Evolutionary conservation across 1,140 invertebrate genomes (phyloP).

Genomic region (Polypedilum vanderplanki): DNA sequence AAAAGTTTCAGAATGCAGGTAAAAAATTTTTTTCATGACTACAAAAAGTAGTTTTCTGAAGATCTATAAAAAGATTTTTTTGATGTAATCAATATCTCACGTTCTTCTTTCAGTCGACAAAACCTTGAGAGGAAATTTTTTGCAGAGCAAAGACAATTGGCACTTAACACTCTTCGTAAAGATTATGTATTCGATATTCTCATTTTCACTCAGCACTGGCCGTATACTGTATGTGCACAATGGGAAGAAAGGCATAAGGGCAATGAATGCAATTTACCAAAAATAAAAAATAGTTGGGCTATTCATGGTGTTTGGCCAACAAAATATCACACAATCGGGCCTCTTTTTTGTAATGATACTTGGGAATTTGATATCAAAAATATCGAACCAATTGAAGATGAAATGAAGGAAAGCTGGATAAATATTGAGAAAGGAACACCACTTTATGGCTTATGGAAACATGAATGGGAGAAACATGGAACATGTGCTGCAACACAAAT

Average conservation of each 20-base stretch:
- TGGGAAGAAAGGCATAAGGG: constrained; percentile 53
- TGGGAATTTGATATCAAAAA: constrained; percentile 55
- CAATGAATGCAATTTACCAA: constrained; percentile 56
- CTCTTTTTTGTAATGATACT: constrained; percentile 59
- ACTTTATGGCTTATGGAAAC: constrained; percentile 62
- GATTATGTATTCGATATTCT: constrained; percentile 59
- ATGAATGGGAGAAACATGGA: constrained; percentile 81
- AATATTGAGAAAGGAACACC: constrained; percentile 58
- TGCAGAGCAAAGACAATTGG: not conserved
- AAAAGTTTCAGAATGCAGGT: not conserved
- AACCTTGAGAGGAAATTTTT: not conserved
- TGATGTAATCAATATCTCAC: not conserved
- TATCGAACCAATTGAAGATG: constrained; percentile 51
- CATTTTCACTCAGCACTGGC: constrained; percentile 77
- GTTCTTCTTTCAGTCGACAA: not conserved
- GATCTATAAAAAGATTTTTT: not conserved
- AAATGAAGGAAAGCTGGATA: constrained; percentile 62
- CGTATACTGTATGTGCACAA: constrained; percentile 61
- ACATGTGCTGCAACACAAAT: constrained; percentile 60
- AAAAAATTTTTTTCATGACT: not conserved
- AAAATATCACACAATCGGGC: constrained; percentile 56
- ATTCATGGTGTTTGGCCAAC: constrained; percentile 81
- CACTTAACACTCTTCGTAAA: not conserved
- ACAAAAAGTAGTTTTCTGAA: not conserved
- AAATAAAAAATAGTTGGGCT: constrained; percentile 57